phyloP scores from a whole-genome alignment of 2,113 vertebrate species.

The Phaetusa simplex region DNA sequence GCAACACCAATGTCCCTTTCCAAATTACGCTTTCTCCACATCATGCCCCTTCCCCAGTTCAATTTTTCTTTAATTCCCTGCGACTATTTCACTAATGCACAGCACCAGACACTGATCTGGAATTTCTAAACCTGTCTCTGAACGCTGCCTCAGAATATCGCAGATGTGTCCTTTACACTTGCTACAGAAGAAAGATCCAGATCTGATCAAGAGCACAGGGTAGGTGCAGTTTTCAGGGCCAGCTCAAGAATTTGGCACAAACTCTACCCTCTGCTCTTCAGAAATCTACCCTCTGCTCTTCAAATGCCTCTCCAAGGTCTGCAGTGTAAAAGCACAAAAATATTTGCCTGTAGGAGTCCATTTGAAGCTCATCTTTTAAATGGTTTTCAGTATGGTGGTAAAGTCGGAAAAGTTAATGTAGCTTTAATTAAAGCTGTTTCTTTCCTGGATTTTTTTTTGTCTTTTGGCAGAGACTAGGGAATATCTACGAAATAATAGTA shows the following conservation, averaged over 20 bases:
- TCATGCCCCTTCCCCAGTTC: not conserved
- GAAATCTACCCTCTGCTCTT: not conserved
- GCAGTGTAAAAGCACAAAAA: not conserved
- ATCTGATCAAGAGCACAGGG: not conserved
- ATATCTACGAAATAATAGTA: slow-evolving; percentile 28
- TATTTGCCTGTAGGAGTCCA: not conserved
- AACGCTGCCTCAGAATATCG: not conserved
- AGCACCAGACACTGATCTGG: not conserved
- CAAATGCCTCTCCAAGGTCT: not conserved
- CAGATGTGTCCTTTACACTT: not conserved
- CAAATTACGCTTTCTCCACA: not conserved
- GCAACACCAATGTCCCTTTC: not conserved
- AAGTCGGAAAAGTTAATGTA: not conserved
- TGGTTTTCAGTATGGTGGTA: not conserved
- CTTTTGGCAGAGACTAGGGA: not conserved
- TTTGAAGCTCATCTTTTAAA: not conserved
- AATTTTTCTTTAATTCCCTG: not conserved
- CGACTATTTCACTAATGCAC: not conserved
- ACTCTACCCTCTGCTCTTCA: not conserved
- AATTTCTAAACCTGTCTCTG: not conserved
- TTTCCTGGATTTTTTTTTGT: not conserved
- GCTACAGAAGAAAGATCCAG: not conserved
- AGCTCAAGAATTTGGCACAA: not conserved
- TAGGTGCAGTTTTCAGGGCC: not conserved
- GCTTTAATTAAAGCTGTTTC: not conserved